phyloP scores from a whole-genome alignment of 2,888 invertebrate species.

The Caenorhabditis parvicauda region DNA sequence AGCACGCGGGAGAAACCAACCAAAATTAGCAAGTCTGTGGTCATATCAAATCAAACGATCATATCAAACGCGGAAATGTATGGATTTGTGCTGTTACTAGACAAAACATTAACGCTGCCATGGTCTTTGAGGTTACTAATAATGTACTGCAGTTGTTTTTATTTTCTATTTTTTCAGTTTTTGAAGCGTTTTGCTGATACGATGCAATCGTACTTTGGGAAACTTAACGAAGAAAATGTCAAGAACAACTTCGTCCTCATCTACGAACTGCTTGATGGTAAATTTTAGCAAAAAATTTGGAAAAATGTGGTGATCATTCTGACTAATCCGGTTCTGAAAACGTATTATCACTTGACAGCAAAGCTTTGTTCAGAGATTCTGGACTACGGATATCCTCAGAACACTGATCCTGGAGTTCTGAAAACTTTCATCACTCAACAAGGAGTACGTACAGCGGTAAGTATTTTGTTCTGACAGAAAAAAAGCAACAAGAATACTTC shows the following conservation, averaged over 20 bases:
- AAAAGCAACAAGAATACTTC: constrained; percentile 1
- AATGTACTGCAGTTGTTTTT: background rate
- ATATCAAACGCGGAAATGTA: constrained; percentile 96
- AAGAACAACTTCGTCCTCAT: constrained; percentile 99
- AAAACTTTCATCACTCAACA: constrained; percentile 99
- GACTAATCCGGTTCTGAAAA: too few species aligned
- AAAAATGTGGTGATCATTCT: too few species aligned
- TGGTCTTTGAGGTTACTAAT: constrained; percentile 70
- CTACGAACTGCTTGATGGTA: too few species aligned
- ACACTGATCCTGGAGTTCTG: constrained; percentile 96
- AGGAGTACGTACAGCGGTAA: constrained; percentile 72
- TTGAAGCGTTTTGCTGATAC: constrained; percentile 85
- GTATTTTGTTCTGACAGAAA: constrained; percentile 10
- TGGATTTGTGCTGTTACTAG: constrained; percentile 99
- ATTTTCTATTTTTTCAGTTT: constrained; percentile 72
- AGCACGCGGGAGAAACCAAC: too few species aligned
- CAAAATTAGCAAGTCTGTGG: too few species aligned
- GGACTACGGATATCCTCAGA: constrained; percentile 99
- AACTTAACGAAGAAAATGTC: constrained; percentile 98
- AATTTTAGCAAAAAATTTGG: too few species aligned
- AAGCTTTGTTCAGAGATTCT: constrained; percentile 92
- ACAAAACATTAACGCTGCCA: constrained; percentile 99
- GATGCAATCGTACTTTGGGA: constrained; percentile 97
- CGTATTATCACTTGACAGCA: too few species aligned
- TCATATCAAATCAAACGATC: too few species aligned